Evolutionary conservation across 2,888 invertebrate genomes (phyloP).

Genomic region (Zaprionus obscuricornis): DNA sequence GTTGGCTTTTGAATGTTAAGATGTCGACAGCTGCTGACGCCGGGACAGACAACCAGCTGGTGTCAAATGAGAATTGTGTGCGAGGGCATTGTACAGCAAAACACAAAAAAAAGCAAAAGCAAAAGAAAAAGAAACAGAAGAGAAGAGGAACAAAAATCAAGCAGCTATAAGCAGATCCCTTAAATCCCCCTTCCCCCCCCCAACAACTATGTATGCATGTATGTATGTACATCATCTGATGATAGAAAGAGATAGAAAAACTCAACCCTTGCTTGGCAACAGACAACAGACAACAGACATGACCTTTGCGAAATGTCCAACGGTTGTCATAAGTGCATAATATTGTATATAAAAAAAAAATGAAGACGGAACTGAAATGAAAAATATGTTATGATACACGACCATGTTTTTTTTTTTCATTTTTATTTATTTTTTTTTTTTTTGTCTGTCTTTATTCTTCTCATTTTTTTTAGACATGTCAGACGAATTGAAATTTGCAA

Average conservation of each 20-base stretch:
- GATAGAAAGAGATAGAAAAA: too few relatives aligned
- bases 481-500: constrained; percentile 38
- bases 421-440: background rate
- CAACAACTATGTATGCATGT: too few relatives aligned
- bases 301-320: constrained; percentile 43
- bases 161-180: too few relatives aligned
- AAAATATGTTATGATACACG: constrained; percentile 45
- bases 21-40: constrained; percentile 72
- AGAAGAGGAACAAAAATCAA: too few relatives aligned
- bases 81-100: constrained; percentile 56
- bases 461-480: constrained; percentile 26
- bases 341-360: constrained; percentile 52
- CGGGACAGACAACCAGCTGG: constrained; percentile 52
- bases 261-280: constrained; percentile 30
- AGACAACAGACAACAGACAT: constrained; percentile 24
- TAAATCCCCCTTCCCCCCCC: too few relatives aligned
- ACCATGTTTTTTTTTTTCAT: constrained; percentile 41
- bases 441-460: constrained; percentile 20
- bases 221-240: too few relatives aligned
- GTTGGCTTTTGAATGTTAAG: constrained; percentile 76
- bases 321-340: constrained; percentile 63
- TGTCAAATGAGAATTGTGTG: constrained; percentile 62
- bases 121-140: too few relatives aligned
- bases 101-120: background rate
- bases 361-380: background rate